Conservation (phyloP, 2,797 vertebrate genomes). For the Chelmon rostratus region DNA sequence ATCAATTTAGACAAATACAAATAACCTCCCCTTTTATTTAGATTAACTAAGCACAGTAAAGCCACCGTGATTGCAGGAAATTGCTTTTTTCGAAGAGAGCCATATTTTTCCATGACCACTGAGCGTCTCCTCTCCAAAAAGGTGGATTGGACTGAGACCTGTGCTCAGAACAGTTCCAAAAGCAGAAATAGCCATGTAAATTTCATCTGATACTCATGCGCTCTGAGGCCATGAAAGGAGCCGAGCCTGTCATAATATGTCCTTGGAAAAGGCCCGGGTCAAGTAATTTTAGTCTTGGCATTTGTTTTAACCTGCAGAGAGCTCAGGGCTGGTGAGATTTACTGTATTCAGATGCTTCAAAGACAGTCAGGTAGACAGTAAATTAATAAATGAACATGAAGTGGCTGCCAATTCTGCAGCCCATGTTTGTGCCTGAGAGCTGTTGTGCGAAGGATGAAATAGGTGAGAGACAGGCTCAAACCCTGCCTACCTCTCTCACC, state of each 20-base stretch:
- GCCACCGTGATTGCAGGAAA: constrained; percentile 76
- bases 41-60: constrained; percentile 76
- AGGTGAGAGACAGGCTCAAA: not conserved
- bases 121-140: constrained; percentile 58
- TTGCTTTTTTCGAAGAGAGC: constrained; percentile 52
- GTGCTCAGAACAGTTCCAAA: constrained; percentile 42
- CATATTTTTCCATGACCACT: constrained; percentile 72
- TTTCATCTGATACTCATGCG: constrained; percentile 45
- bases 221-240: constrained; percentile 44
- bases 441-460: too few species aligned
- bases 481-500: not conserved
- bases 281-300: constrained; percentile 51
- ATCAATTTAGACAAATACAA: constrained; percentile 78
- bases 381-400: not conserved
- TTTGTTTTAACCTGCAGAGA: constrained; percentile 39
- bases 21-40: constrained; percentile 75
- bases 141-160: constrained; percentile 56
- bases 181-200: constrained; percentile 57
- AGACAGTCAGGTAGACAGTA: constrained; percentile 13
- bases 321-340: constrained; percentile 35
- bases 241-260: constrained; percentile 58
- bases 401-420: not conserved
- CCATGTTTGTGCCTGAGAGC: too few species aligned
- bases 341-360: constrained; percentile 31
- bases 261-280: constrained; percentile 59